These are phyloP conservation scores for Ischnus inquisitorius DNA, from an alignment of 2,888 invertebrate genomes.

Conservation along the genomic window DNA sequence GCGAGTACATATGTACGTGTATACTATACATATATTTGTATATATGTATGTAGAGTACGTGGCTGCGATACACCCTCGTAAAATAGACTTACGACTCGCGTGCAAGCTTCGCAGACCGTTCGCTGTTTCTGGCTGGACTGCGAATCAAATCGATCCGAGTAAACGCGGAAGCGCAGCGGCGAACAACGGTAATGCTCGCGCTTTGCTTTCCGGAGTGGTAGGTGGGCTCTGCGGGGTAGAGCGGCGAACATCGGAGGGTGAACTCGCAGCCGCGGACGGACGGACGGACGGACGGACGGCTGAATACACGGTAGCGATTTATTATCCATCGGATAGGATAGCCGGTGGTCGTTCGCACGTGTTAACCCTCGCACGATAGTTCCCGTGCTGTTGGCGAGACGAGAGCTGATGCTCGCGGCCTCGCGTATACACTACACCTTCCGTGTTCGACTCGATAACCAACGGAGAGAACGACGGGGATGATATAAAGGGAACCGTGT, in stretches of 20 bases:
- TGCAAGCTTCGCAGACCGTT: constrained; percentile 56
- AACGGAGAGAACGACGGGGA: not conserved
- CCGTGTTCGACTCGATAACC: constrained; percentile 28
- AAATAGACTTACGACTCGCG: constrained; percentile 68
- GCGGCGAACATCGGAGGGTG: constrained; percentile 42
- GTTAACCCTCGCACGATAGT: constrained; percentile 64
- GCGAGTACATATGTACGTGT: constrained; percentile 1
- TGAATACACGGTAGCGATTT: constrained; percentile 72
- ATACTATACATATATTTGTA: constrained; percentile 3
- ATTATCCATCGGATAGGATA: constrained; percentile 74
- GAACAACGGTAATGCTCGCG: constrained; percentile 73
- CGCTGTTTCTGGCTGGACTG: constrained; percentile 69
- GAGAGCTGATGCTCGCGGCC: constrained; percentile 11
- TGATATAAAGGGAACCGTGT: constrained; percentile 4
- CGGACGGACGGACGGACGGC: constrained; percentile 49
- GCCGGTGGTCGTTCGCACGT: constrained; percentile 69
- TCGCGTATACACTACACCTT: not conserved
- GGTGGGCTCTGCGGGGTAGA: not conserved
- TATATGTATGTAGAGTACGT: not conserved
- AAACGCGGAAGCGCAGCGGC: constrained; percentile 74
- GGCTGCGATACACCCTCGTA: constrained; percentile 48
- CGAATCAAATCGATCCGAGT: constrained; percentile 77
- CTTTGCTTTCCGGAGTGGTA: constrained; percentile 71
- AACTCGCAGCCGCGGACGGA: constrained; percentile 20
- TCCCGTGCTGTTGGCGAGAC: not conserved